A percentile compares a stretch with the other conserved stretches of the same genome.
These are phyloP conservation scores for Mesochorus sp. DNA, from an alignment of 2,888 invertebrate species.

Conservation along the genomic window DNA sequence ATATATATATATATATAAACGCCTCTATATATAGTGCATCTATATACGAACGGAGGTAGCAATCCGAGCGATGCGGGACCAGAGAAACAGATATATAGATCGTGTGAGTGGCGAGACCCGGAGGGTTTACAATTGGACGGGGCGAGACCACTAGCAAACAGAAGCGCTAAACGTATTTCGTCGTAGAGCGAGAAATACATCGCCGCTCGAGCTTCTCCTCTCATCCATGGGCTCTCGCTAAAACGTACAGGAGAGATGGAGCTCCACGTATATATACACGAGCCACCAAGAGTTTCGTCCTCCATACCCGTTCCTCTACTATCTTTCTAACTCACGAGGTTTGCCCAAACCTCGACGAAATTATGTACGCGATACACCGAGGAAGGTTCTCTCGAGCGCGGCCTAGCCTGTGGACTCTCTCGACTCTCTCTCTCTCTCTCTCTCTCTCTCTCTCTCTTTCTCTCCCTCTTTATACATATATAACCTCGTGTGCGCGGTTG, in stretches of 20 bases:
- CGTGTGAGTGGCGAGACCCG: slow-evolving; percentile 41
- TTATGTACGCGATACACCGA: slow-evolving; percentile 59
- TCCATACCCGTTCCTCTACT: neutral
- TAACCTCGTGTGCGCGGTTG: neutral
- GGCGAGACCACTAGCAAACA: slow-evolving; percentile 53
- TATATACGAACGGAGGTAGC: neutral
- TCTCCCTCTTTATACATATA: neutral
- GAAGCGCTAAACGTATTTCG: slow-evolving; percentile 62
- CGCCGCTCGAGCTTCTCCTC: slow-evolving; percentile 34
- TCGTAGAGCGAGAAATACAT: slow-evolving; percentile 49
- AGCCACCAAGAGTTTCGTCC: slow-evolving; percentile 19
- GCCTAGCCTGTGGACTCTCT: slow-evolving; percentile 12
- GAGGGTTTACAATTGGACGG: slow-evolving; percentile 56
- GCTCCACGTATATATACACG: slow-evolving; percentile 13
- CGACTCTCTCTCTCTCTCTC: too few relatives aligned
- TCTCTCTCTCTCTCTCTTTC: too few relatives aligned
- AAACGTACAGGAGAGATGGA: slow-evolving; percentile 10
- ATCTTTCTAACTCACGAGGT: slow-evolving; percentile 37
- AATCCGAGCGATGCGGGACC: slow-evolving; percentile 33
- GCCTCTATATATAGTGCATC: neutral
- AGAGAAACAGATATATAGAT: neutral
- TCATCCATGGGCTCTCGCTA: slow-evolving; percentile 11
- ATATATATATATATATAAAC: neutral
- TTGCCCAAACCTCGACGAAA: slow-evolving; percentile 59
- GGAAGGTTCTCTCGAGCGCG: slow-evolving; percentile 26